Conservation (phyloP, 2,797 vertebrate species). For the Neopelma chrysocephalum region DNA sequence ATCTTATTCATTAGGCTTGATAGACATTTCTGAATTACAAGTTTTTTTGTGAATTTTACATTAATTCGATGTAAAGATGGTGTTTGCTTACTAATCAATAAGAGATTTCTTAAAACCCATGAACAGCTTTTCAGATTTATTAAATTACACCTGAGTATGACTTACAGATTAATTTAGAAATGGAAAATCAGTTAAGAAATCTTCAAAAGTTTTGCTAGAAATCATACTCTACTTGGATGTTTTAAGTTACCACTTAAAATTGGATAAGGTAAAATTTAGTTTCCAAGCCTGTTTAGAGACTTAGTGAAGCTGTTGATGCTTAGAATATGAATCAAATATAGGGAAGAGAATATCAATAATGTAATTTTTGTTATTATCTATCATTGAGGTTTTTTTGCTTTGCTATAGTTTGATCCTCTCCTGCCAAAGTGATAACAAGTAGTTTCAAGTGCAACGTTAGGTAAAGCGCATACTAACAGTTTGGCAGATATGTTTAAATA, state of each 20-base stretch:
- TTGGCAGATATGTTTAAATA: conserved; percentile 1
- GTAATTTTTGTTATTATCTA: background rate
- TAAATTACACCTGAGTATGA: background rate
- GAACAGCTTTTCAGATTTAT: background rate
- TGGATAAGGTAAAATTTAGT: background rate
- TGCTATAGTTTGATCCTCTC: background rate
- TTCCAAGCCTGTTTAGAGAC: background rate
- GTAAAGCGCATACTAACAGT: background rate
- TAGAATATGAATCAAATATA: background rate
- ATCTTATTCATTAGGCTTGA: background rate
- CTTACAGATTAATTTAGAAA: background rate
- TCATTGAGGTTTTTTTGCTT: background rate
- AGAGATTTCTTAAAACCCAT: background rate
- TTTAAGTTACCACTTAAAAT: background rate
- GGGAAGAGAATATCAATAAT: background rate
- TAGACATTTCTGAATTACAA: background rate
- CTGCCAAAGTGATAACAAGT: background rate
- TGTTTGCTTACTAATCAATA: background rate
- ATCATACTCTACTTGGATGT: background rate
- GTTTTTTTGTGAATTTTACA: background rate
- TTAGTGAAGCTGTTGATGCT: background rate
- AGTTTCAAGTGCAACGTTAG: background rate
- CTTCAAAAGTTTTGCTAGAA: background rate
- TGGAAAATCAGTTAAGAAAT: background rate
- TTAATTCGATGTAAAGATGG: background rate